phyloP scores from a whole-genome alignment of 2,888 invertebrate species.

The Callyntrura sp. region DNA sequence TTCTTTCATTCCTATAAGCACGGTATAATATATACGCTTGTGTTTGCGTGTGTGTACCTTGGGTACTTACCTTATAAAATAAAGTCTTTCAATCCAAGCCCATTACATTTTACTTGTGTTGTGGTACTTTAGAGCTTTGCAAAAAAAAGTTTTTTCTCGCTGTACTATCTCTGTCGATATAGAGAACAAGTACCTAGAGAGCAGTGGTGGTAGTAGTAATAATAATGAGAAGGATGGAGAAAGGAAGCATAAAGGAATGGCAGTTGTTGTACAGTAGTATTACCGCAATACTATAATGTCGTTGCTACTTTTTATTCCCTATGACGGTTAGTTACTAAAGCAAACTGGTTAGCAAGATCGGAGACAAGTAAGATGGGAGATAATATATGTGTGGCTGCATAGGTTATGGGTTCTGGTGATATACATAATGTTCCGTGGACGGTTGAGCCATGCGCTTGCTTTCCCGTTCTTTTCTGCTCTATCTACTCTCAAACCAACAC shows the following conservation, averaged over 20 bases:
- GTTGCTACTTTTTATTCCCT: slow-evolving; percentile 31
- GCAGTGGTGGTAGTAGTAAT: slow-evolving; percentile 21
- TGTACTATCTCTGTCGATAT: slow-evolving; percentile 22
- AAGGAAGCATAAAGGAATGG: slow-evolving; percentile 51
- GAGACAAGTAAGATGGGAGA: slow-evolving; percentile 62
- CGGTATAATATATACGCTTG: background rate
- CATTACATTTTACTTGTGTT: slow-evolving; percentile 59
- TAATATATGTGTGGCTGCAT: slow-evolving; percentile 72
- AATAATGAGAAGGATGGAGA: slow-evolving; percentile 49
- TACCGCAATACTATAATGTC: slow-evolving; percentile 29
- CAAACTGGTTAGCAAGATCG: slow-evolving; percentile 28
- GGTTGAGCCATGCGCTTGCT: slow-evolving; percentile 75
- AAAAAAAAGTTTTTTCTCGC: slow-evolving; percentile 1
- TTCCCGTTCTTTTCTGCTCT: slow-evolving; percentile 44
- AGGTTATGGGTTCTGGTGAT: slow-evolving; percentile 67
- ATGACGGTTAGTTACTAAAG: slow-evolving; percentile 12
- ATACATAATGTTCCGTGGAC: slow-evolving; percentile 69
- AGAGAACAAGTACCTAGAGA: slow-evolving; percentile 28
- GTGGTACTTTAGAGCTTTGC: slow-evolving; percentile 31
- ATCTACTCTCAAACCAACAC: slow-evolving; percentile 48
- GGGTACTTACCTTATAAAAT: background rate
- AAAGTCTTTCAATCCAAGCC: slow-evolving; percentile 50
- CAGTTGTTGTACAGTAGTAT: slow-evolving; percentile 38
- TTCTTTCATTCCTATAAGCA: slow-evolving; percentile 5
- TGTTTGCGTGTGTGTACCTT: background rate